These are phyloP conservation scores for Grammomys dolichurus DNA, from an alignment of 2,113 vertebrate species.

Conservation along the genomic window DNA sequence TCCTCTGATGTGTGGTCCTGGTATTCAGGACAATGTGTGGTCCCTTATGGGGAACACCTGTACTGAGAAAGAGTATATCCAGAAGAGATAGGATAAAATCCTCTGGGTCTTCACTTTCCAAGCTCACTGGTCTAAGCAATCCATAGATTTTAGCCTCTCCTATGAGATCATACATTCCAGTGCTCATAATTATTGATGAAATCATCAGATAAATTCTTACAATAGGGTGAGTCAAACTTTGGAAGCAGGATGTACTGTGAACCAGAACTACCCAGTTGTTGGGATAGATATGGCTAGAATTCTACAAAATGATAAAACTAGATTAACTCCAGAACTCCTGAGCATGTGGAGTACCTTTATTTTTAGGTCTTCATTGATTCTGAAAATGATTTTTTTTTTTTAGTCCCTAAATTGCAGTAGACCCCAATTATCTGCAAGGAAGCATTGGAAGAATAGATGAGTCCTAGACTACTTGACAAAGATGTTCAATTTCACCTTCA, in stretches of 20 bases:
- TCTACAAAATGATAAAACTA: fast-evolving
- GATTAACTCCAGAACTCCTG: not conserved
- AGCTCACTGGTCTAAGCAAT: fast-evolving
- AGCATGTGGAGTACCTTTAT: too few relatives aligned
- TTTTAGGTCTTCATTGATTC: not conserved
- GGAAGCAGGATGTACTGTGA: fast-evolving
- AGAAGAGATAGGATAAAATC: fast-evolving
- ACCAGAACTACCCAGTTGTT: not conserved
- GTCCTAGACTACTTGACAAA: not conserved
- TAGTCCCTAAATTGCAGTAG: too few relatives aligned
- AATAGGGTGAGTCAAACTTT: fast-evolving
- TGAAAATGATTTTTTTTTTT: too few relatives aligned
- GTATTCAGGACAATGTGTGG: fast-evolving
- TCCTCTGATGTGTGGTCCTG: fast-evolving
- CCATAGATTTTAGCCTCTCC: not conserved
- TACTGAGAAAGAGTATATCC: not conserved
- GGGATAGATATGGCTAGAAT: too few relatives aligned
- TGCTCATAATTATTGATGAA: fast-evolving
- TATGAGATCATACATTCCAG: fast-evolving
- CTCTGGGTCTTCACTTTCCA: fast-evolving
- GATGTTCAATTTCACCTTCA: too few relatives aligned
- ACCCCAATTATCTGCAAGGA: too few relatives aligned
- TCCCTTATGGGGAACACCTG: fast-evolving
- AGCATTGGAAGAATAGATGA: not conserved
- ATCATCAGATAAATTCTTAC: too few relatives aligned